Conservation (phyloP, 2,113 vertebrate species). For the Gymnogyps californianus region DNA sequence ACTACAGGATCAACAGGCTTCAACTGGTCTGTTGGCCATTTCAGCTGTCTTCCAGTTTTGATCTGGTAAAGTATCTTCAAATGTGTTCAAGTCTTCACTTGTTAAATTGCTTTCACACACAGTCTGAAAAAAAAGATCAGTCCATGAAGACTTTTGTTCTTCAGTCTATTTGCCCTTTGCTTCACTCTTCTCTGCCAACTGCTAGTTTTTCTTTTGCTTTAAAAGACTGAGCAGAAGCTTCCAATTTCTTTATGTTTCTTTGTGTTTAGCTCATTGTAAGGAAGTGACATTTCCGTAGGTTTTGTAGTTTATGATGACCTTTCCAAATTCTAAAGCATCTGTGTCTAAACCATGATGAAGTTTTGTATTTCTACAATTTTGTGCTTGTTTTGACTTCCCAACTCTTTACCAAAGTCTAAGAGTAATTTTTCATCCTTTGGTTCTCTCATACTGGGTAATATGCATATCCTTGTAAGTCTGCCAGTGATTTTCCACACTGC, state of each 20-base stretch:
- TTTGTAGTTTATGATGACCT: constrained; percentile 20
- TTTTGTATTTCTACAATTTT: not conserved
- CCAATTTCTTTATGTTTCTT: not conserved
- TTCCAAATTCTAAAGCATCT: constrained; percentile 29
- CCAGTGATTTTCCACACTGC: constrained; percentile 33
- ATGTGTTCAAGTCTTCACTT: not conserved
- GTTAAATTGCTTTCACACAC: not conserved
- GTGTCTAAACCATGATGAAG: not conserved
- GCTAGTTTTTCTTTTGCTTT: not conserved
- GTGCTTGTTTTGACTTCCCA: not conserved
- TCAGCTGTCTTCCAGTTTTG: not conserved
- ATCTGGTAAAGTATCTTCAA: not conserved
- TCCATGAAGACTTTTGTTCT: not conserved
- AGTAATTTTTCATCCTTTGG: constrained; percentile 33
- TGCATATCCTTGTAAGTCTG: constrained; percentile 34
- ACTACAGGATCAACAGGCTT: not conserved
- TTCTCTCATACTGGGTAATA: constrained; percentile 17
- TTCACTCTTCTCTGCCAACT: not conserved
- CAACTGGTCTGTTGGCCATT: not conserved
- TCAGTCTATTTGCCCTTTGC: not conserved
- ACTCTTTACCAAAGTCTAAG: not conserved
- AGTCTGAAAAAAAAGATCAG: not conserved
- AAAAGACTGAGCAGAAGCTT: constrained; percentile 8
- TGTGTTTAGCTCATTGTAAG: not conserved
- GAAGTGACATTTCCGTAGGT: not conserved